These are phyloP conservation scores for Pheosia gnoma DNA, from an alignment of 2,888 invertebrate genomes.

Conservation along the genomic window DNA sequence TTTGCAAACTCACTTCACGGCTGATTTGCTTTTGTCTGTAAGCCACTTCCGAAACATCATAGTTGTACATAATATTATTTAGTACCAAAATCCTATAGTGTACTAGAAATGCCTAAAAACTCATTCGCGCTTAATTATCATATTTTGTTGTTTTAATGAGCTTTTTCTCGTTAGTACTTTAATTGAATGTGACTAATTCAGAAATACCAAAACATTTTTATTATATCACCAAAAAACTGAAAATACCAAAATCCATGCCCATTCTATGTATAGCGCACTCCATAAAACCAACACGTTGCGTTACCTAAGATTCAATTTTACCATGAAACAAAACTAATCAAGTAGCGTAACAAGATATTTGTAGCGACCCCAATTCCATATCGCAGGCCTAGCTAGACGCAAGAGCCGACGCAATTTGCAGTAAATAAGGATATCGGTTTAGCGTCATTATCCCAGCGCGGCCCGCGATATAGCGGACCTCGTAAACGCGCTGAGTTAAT, in stretches of 20 bases:
- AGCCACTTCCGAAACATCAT: conserved; percentile 39
- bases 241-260: neutral
- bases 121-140: too few relatives aligned
- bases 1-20: conserved; percentile 52
- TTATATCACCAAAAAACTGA: neutral
- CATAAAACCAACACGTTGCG: conserved; percentile 30
- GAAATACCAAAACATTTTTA: neutral
- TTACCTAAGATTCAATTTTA: conserved; percentile 33
- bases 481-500: conserved; percentile 59
- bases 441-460: conserved; percentile 71
- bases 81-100: too few relatives aligned
- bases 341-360: conserved; percentile 46
- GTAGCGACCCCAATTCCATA: conserved; percentile 36
- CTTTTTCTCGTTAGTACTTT: too few relatives aligned
- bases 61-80: neutral
- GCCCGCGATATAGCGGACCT: conserved; percentile 54
- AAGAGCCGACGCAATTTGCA: conserved; percentile 73
- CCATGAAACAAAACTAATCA: conserved; percentile 47
- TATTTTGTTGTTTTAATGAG: too few relatives aligned
- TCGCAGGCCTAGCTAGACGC: conserved; percentile 42
- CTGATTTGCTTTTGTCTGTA: conserved; percentile 46
- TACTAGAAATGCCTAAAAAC: too few relatives aligned
- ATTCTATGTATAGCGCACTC: neutral
- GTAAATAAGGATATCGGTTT: conserved; percentile 82
- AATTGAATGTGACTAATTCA: neutral